Conservation (phyloP, 1,140 invertebrate genomes). For the Hyposmocoma kahamanoa region DNA sequence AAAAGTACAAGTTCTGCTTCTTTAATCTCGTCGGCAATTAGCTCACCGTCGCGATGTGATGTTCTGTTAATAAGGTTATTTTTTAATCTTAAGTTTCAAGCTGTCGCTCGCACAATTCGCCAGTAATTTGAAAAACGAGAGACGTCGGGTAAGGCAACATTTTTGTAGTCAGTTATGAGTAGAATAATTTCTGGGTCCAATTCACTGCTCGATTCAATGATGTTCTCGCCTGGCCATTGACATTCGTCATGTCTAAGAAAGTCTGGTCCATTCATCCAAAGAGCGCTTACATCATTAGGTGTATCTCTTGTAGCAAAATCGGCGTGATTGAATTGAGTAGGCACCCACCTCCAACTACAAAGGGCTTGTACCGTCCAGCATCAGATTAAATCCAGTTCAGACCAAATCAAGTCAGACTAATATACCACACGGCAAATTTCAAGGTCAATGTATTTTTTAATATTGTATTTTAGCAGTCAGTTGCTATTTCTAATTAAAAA, state of each 20-base stretch:
- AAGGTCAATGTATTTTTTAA: neutral
- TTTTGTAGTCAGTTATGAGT: neutral
- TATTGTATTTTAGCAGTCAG: too few species aligned
- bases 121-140: neutral
- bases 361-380: neutral
- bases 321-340: neutral
- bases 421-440: neutral
- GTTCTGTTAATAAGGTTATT: neutral
- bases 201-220: neutral
- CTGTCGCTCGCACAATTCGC: neutral
- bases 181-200: neutral
- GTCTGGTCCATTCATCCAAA: neutral
- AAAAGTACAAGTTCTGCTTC: neutral
- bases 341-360: conserved; percentile 1
- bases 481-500: too few species aligned
- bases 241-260: neutral
- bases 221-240: neutral
- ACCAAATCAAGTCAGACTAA: conserved; percentile 1
- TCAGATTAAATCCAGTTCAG: neutral
- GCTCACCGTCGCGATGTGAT: neutral
- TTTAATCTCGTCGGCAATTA: neutral
- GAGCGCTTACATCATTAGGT: neutral
- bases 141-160: neutral
- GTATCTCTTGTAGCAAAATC: neutral
- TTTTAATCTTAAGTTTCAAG: too few species aligned